Conservation (phyloP, 2,797 vertebrate species). For the Artibeus jamaicensis region DNA sequence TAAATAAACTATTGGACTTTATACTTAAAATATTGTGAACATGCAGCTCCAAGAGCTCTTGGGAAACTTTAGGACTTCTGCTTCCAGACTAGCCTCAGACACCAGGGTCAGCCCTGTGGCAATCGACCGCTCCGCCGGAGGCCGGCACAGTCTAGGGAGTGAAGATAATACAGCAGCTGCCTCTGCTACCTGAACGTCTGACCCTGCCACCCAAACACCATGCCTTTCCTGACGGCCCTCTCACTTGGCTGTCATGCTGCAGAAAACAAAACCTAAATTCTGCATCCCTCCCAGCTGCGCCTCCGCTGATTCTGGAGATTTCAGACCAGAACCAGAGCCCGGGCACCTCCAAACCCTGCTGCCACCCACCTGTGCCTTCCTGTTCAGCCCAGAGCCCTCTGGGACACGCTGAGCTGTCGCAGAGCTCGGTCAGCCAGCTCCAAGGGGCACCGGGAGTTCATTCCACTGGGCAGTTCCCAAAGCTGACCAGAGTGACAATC, state of each 20-base stretch:
- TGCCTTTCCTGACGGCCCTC: not conserved
- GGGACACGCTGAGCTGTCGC: no score
- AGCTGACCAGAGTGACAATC: not conserved
- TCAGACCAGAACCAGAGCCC: not conserved
- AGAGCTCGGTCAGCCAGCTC: not conserved
- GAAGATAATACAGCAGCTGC: not conserved
- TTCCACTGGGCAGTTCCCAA: not conserved
- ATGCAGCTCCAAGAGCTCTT: not conserved
- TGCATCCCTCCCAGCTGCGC: not conserved
- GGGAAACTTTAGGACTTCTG: not conserved
- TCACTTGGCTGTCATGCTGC: not conserved
- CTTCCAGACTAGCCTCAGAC: not conserved
- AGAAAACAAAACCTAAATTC: not conserved
- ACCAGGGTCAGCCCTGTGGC: not conserved
- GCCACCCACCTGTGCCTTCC: not conserved
- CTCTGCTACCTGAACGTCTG: not conserved
- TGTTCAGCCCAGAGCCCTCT: no score
- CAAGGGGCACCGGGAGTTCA: not conserved
- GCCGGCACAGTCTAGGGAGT: not conserved
- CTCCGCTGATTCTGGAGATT: not conserved
- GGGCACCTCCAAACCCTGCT: not conserved
- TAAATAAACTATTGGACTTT: conserved; percentile 10
- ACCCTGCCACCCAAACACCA: fast-evolving
- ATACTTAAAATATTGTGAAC: not conserved
- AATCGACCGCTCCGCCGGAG: not conserved